Base-by-base conservation (phyloP, 1,140 invertebrate species). In the Papilio xuthus region DNA sequence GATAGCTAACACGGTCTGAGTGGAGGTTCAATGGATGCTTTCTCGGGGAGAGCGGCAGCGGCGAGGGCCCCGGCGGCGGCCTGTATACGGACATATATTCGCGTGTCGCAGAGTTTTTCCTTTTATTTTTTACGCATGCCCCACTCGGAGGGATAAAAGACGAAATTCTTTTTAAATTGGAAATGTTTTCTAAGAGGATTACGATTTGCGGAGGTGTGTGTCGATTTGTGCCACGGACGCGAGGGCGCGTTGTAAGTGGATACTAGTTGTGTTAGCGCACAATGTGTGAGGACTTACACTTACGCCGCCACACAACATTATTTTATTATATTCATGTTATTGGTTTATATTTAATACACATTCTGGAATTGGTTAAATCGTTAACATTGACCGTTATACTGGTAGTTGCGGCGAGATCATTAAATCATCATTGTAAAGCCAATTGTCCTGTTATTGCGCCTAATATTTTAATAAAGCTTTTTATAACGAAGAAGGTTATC, bases 151-250 rank as follows among this genome's bases (percentile, higher is more conserved):
- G 92, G 90, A 91, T 92, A 90, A 90, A 88, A 91, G 88, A 84
- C 86, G 85, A 90, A 93, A 93, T 93, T 93, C 91, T 93, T 93
- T 93, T 93, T 93, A 93, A 93, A 93, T 93, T 93, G 91, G 92
- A 92, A 93, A 93, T 93, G 92, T 92, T 92, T 92, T 92, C 90
- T 93, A 92, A 93, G 92, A 93, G 92, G 92, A 93, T 93, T 93
- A 92, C 90, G 89, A 92, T 92, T 93, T 92, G 91, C 87, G 89
- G 90, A 93, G 92, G 90, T 91, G 89, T 88, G 84, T 84, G 86
- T 82, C 88, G 85, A 87, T 86, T 87, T 85, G 80, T 82, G 88
- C 73, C 23, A 50, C 47, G 70, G 26, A 60, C 50, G 73, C 26
- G 28, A 60, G 47, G 23, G 26, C 26, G 42, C 50, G 9, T 26